Evolutionary conservation across 2,888 invertebrate genomes (phyloP), one percentile per base, ranked within the genome.

Genomic region (Ectropis crepuscularia): DNA sequence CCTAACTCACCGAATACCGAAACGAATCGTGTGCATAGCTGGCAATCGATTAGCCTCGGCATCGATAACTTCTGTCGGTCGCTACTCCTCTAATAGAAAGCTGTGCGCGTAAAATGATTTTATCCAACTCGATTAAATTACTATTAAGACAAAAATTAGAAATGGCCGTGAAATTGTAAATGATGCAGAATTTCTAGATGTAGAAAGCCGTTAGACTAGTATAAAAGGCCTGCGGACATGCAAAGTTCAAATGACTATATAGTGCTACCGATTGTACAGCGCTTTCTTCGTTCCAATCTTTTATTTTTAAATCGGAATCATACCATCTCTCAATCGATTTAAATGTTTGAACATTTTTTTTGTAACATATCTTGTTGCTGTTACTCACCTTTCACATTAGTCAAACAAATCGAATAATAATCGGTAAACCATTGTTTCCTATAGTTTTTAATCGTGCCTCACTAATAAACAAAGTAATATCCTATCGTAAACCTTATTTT

Each of bases 1-100:
- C 69, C 53, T 70, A 69, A 79, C 72, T 67, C 75, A 73, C 69
- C 72, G 77, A 77, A 72, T 74, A 80, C 80, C 79, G 79, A 83
- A 84, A 80, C 79, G 76, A 79, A 76, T 74, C 73, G 70, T 71
- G 67, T 65, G 58, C 58, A 63, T 64, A 68, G 51, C 47, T 49
- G 46, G 54, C 63, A 78, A 80, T 80, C 75, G 76, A 82, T 82
- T 81, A 69, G 80, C 67, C 71, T 70, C 73, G 72, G 73, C 65
- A 67, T 68, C 73, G 59, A 71, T 68, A 64, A 73, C 76, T 76
- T 75, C 77, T 76, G 77, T 78, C 68, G 72, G 11, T 50, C 36
- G 53, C 43, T 45, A 42, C 53, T 41, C 16, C 41, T 71, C 58
- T 53, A 53, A 63, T 63, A 65, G 64, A 74, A 70, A 70, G 76